These are phyloP conservation scores for Drosophila virilis DNA, from an alignment of 1,140 invertebrate genomes.

Conservation along the genomic window DNA sequence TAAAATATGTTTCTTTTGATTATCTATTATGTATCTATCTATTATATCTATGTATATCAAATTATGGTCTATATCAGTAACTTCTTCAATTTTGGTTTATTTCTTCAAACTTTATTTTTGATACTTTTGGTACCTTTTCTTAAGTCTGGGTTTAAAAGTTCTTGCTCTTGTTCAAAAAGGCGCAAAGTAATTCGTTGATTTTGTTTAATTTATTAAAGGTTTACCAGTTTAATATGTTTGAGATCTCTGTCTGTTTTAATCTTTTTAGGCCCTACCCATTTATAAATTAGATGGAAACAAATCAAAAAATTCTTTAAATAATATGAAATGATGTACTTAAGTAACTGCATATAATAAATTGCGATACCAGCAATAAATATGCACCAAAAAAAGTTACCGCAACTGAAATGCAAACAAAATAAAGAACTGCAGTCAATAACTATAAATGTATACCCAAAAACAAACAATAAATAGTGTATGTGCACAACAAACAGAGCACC, in stretches of 20 bases:
- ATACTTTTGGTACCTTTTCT: no score
- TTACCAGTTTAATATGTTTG: background rate
- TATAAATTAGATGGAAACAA: no score
- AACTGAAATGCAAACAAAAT: background rate
- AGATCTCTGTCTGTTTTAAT: background rate
- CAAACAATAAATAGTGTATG: background rate
- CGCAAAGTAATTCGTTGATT: background rate
- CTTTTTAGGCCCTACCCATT: background rate
- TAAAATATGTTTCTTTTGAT: background rate
- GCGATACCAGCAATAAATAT: background rate
- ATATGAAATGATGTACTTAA: background rate
- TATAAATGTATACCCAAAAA: conserved; percentile 11
- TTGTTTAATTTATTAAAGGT: background rate
- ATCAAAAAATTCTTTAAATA: no score
- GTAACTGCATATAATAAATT: background rate
- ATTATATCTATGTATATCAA: no score
- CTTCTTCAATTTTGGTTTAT: no score
- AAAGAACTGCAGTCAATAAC: conserved; percentile 10
- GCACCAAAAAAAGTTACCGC: background rate
- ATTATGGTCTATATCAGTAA: no score
- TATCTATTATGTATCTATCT: no score
- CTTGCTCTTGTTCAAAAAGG: no score
- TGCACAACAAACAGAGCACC: background rate
- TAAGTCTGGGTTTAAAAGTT: no score
- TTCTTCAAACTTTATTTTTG: no score